Percentiles rank a stretch among this genome's conserved stretches.
These are phyloP conservation scores for Anarhynchus alexandrinus DNA, from an alignment of 2,113 vertebrate species.

Conservation along the genomic window DNA sequence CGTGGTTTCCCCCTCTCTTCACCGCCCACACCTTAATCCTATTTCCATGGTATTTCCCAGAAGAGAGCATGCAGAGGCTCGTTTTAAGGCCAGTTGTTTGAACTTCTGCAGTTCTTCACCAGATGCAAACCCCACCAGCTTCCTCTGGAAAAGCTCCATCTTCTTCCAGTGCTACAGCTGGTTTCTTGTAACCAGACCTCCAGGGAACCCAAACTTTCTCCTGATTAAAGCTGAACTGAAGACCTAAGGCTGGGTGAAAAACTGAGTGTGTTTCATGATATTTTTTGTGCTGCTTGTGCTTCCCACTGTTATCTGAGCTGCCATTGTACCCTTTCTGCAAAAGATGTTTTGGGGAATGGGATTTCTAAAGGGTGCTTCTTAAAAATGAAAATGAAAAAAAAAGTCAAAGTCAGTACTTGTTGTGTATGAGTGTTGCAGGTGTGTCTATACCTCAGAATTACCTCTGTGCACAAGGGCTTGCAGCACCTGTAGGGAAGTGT, in stretches of 20 bases:
- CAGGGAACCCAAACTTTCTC: background rate
- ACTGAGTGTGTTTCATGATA: background rate
- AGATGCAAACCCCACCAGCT: background rate
- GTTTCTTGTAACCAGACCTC: background rate
- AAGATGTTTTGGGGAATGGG: background rate
- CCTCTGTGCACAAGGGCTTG: background rate
- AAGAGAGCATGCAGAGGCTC: background rate
- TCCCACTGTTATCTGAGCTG: background rate
- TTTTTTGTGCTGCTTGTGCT: background rate
- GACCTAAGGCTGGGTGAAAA: background rate
- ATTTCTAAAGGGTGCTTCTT: background rate
- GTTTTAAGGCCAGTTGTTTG: accelerated
- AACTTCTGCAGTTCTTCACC: background rate
- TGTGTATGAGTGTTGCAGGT: background rate
- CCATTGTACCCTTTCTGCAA: background rate
- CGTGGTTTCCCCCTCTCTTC: background rate
- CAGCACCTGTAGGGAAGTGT: background rate
- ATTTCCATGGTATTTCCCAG: background rate
- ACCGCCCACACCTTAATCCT: accelerated
- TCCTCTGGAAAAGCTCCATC: background rate
- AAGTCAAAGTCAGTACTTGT: accelerated
- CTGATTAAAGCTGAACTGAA: background rate
- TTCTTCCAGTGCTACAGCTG: background rate
- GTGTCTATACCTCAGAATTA: background rate
- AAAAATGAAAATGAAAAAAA: background rate